Base-by-base conservation (phyloP, 2,888 invertebrate species). In the Caenorhabditis sp. region DNA sequence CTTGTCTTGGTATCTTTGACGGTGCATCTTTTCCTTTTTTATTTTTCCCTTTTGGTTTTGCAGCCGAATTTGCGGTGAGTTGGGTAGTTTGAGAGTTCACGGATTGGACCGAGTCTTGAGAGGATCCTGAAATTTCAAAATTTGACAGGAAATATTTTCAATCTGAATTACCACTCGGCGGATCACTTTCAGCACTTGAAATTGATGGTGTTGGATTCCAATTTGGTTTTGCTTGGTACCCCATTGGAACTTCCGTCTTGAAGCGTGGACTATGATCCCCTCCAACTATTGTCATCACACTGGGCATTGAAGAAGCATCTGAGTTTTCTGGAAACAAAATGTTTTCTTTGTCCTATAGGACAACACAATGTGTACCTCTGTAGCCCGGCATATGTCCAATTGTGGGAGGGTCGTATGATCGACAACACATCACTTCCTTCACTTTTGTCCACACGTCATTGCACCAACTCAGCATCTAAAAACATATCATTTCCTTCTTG, bases 381-480 rank as follows among this genome's bases (percentile, higher is more conserved):
- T 65, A 51, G 13, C 51, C 67, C 0, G 80, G 77, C 76, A 84
- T 80, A 35, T 85, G 83, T 18, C 83, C 84, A 51, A 86, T 83
- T 4, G 85, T 83, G 22, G 85, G 86, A 47, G 85, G 85, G 61
- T 87, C 85, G 28, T 82, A 80, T 22, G 85, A 85, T 47, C 86
- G 72, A 51, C 89, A 90, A 68, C 88, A 89, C 51, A 88, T 82
- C 15, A 88, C 80, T 82, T 90, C 88, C 24, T 87, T 83, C 32
- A 89, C 84, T 72, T 88, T 88, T 37, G 80, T 79, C 90, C 90
- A 90, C 24, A 90, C 88, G 67, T 90, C 89, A 58, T 82, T 82
- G 74, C 90, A 89, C 80, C 84, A 87, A 47, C 85, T 84, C 24
- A 88, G 81, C 26, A 89, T 87, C 89, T 89, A 68, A 67, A 80